Percentiles rank a stretch among this genome's conserved stretches.
These are phyloP conservation scores for Danaus chrysippus DNA, from an alignment of 2,888 invertebrate species.

Conservation along the genomic window DNA sequence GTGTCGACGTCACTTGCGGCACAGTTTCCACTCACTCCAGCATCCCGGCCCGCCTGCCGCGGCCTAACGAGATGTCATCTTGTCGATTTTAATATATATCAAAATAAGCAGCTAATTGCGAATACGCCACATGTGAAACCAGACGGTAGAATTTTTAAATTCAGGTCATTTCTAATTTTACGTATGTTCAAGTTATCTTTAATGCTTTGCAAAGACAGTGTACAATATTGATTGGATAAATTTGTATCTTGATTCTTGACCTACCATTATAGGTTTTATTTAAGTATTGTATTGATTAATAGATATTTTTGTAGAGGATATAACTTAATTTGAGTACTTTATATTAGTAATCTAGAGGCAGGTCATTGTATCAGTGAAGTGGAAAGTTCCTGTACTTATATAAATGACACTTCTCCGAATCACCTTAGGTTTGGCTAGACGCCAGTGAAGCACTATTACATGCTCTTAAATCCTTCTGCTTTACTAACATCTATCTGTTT, in stretches of 20 bases:
- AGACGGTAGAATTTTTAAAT: not conserved
- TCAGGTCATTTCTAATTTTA: not conserved
- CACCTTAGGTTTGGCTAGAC: conserved; percentile 8
- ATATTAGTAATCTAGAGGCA: too few species aligned
- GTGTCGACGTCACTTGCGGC: conserved; percentile 62
- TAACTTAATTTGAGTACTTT: too few species aligned
- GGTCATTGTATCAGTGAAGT: not conserved
- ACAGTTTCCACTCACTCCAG: conserved; percentile 44
- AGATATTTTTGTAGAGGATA: too few species aligned
- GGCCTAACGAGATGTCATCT: conserved; percentile 21
- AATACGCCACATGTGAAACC: not conserved
- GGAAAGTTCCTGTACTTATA: conserved; percentile 17
- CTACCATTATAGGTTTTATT: too few species aligned
- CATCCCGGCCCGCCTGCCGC: conserved; percentile 19
- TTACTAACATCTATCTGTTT: not conserved
- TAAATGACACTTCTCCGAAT: conserved; percentile 22
- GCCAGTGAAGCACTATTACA: not conserved
- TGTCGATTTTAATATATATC: conserved; percentile 18
- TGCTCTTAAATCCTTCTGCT: not conserved
- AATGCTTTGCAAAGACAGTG: not conserved
- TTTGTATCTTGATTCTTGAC: too few species aligned
- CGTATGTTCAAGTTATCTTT: not conserved
- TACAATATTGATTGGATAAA: too few species aligned
- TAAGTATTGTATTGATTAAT: too few species aligned
- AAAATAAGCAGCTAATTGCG: conserved; percentile 4